A percentile compares a stretch with the other conserved stretches of the same genome.
These are phyloP conservation scores for Scarus forsteni DNA, from an alignment of 2,797 vertebrate species.

Conservation along the genomic window DNA sequence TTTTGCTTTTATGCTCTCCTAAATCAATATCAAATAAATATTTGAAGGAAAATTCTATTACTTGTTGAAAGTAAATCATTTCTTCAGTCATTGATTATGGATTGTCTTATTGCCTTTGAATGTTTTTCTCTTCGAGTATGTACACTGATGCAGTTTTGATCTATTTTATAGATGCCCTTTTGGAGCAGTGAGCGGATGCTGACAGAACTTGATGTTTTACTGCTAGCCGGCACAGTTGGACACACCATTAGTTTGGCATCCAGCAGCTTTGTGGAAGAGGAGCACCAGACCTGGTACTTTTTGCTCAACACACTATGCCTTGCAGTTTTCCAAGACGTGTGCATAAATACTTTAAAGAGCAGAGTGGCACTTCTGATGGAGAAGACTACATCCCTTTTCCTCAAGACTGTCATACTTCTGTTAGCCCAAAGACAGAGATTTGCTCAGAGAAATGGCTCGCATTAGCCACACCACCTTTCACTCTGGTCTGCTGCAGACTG, in stretches of 20 bases:
- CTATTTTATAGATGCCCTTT: slow-evolving; percentile 61
- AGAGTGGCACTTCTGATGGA: slow-evolving; percentile 52
- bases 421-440: slow-evolving; percentile 52
- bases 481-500: slow-evolving; percentile 90
- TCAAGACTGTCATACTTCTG: slow-evolving; percentile 51
- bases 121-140: not conserved
- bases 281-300: slow-evolving; percentile 99
- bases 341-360: slow-evolving; percentile 86
- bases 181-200: slow-evolving; percentile 75
- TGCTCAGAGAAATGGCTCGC: slow-evolving; percentile 87
- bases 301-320: slow-evolving; percentile 93
- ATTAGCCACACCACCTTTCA: slow-evolving; percentile 88
- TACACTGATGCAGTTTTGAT: not conserved
- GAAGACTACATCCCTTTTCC: slow-evolving; percentile 67
- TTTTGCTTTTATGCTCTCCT: too few species aligned
- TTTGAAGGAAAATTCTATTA: too few species aligned
- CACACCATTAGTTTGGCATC: slow-evolving; percentile 92
- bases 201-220: slow-evolving; percentile 90
- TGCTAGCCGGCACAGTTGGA: slow-evolving; percentile 88
- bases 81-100: not conserved
- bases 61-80: too few species aligned
- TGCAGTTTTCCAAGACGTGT: slow-evolving; percentile 90
- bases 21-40: too few species aligned
- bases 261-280: slow-evolving; percentile 97
- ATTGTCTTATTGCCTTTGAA: not conserved